Conservation (phyloP, 2,797 vertebrate species). For the Coracias cyanogaster region DNA sequence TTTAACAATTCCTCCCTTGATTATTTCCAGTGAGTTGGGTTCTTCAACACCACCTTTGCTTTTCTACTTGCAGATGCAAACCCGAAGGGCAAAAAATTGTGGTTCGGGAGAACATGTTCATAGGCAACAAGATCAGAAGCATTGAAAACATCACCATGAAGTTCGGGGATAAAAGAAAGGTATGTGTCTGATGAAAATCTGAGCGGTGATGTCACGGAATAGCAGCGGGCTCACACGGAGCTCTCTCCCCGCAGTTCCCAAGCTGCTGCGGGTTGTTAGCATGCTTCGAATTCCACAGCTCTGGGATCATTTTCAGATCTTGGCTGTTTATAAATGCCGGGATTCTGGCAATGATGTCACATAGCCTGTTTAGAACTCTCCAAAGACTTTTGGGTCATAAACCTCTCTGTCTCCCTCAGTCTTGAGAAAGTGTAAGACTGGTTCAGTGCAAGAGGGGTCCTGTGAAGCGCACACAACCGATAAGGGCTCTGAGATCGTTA, state of each 20-base stretch:
- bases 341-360: constrained; percentile 62
- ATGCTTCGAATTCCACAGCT: constrained; percentile 61
- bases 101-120: neutral
- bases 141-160: constrained; percentile 67
- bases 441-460: neutral
- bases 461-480: neutral
- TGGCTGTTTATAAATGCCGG: neutral
- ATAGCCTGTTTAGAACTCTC: neutral
- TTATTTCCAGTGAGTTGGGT: neutral
- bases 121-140: constrained; percentile 80
- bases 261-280: neutral
- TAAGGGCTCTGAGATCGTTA: neutral
- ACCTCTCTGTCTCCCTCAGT: neutral
- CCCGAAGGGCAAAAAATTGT: constrained; percentile 29
- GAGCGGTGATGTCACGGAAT: neutral
- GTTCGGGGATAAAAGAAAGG: constrained; percentile 84
- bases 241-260: neutral
- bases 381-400: constrained; percentile 33
- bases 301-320: constrained; percentile 43
- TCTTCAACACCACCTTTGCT: neutral
- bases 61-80: constrained; percentile 60
- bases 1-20: neutral
- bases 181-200: constrained; percentile 52
- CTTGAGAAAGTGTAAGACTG: constrained; percentile 9
- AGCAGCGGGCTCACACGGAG: neutral